Evolutionary conservation across 2,888 invertebrate genomes (phyloP), one percentile per base, ranked within the genome.

Genomic region (Atethmia centrago): DNA sequence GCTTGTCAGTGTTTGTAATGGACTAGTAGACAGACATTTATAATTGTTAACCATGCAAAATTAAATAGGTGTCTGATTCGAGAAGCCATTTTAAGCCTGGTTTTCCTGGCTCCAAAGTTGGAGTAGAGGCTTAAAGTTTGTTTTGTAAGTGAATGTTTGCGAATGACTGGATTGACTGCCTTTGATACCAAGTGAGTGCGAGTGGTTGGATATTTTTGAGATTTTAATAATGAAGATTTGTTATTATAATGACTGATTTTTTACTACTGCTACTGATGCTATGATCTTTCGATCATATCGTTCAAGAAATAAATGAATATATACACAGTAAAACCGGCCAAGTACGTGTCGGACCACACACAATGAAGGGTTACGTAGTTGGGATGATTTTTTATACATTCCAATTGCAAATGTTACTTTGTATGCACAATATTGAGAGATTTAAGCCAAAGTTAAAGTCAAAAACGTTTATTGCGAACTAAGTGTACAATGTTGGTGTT

Each of bases 1-100:
- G 25, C 10, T 67, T 53, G 51, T 59, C 65, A 31, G 45, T 77
- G 65, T 64, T 74, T 40, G 9, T 56, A 59, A 71, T 67, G 3
- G 25, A 56, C 9, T 55, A 1, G 28, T 31, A 51, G 55, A 64
- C 21, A 65, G 14, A 76, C 8, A 40, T 49, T 2, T 1, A 40
- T 67, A 47, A 67, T 80, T 56, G 16, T n/a, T 45, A 19, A n/a
- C 25, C 12, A 47, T 25, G 25, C 7, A 55, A 62, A 36, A 63
- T 45, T 69, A 2, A 45, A 10, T n/a, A 36, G 0, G 19, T 25
- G n/a, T 5, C 10, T 19, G 19, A 45, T 7, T 31, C 25, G 12
- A 1, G 3, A 21, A 8, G 40, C 14, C 47, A 21, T 25, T 56
- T 49, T 14, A 9, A 25, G 5, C 5, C 0, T 9, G 10, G 3